Evolutionary conservation across 1,140 invertebrate species (phyloP).

Genomic region (Fopius arisanus): DNA sequence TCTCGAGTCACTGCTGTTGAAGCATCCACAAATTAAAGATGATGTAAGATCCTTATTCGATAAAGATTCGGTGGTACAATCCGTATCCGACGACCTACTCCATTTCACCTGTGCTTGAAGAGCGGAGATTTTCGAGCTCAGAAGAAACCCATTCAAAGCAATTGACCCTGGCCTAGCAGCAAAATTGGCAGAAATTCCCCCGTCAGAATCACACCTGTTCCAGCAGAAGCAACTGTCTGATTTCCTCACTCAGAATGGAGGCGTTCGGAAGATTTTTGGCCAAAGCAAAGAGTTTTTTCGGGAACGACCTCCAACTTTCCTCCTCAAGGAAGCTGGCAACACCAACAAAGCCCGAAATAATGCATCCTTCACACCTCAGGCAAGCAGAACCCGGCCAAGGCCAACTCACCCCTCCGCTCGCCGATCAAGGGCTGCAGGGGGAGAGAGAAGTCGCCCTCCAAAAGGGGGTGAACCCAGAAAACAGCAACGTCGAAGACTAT

Average conservation of each 20-base stretch:
- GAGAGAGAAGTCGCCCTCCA: not conserved
- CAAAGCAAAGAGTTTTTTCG: not conserved
- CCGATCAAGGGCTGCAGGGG: not conserved
- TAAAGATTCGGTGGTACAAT: constrained; percentile 16
- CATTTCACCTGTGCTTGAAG: constrained; percentile 29
- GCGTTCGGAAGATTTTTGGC: constrained; percentile 20
- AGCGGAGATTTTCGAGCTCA: constrained; percentile 26
- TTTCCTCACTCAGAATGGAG: constrained; percentile 22
- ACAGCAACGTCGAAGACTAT: not conserved
- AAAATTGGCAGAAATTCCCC: constrained; percentile 30
- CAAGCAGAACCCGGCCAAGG: not conserved
- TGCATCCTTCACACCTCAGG: not conserved
- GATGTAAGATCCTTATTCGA: constrained; percentile 17
- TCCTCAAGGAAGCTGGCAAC: not conserved
- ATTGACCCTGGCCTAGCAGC: not conserved
- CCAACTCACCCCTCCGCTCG: not conserved
- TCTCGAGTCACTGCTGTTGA: not conserved
- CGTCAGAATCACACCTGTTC: constrained; percentile 30
- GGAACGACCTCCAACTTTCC: not conserved
- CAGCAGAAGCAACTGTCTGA: constrained; percentile 27
- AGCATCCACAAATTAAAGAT: constrained; percentile 9
- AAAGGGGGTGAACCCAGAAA: not conserved
- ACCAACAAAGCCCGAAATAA: too few species aligned
- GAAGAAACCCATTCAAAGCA: constrained; percentile 13
- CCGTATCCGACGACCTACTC: constrained; percentile 23